Evolutionary conservation across 2,113 vertebrate genomes (phyloP), one percentile per base, ranked within the genome.

Genomic region (Ciconia stormi): DNA sequence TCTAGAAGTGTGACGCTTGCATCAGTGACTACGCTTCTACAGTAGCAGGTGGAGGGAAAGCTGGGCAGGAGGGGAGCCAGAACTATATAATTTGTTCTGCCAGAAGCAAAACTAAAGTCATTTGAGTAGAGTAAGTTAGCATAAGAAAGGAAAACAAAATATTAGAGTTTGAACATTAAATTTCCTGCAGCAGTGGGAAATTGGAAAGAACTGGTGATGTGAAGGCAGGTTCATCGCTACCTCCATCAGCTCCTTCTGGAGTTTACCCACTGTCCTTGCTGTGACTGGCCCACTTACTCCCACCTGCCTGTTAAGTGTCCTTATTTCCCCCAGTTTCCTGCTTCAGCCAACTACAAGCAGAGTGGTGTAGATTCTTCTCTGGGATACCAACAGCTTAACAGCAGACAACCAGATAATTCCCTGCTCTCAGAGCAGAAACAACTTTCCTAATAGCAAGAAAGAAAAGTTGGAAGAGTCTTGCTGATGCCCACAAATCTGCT

Each of bases 1-100:
- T 29, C 9, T 18, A 38, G 10, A 53, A 69, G 26, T 9, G 10
- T 0, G 1, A 52, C 1, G 3, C 16, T 65, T 2, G 1, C 26
- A 47, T 21, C 23, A 46, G 7, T 22, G 27, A 59, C 36, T 47
- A 63, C 8, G 6, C 38, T 38, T 38, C 56, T 36, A 47, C 26
- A 71, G 62, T 3, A 66, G 50, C 34, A 87, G 16, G 7, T 34
- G 46, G 36, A 71, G 13, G 27, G 85, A 69, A 66, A 66, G 14
- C 4, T 53, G 16, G 16, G 20, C 84, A 56, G 26, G 34, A 69
- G 3, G 6, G 13, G 32, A 82, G 18, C 16, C 23, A 65, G 6
- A 82, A 82, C 8, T 14, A 59, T 1, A 4, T 30, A 16, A 30
- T n/a, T 47, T 70, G 9, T 52, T 69, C 47, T 47, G 19, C 20